Evolutionary conservation across 2,888 invertebrate genomes (phyloP).

Genomic region (Drosophila antonietae): DNA sequence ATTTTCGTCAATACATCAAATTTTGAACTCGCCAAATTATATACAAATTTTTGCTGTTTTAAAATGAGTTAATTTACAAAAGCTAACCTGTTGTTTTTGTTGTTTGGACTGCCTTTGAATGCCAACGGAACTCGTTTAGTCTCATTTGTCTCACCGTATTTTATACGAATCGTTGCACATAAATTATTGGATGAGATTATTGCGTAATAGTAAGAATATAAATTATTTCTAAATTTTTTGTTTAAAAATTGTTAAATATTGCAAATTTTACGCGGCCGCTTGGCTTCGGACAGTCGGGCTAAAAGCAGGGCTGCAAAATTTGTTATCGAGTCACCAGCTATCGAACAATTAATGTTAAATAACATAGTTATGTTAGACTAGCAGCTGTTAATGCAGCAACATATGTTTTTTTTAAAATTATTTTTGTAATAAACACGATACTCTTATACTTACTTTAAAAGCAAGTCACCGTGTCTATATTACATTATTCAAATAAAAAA

Average conservation of each 20-base stretch:
- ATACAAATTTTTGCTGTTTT: constrained; percentile 3
- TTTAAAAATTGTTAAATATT: constrained; percentile 2
- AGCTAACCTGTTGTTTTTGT: constrained; percentile 36
- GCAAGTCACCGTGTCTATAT: neutral
- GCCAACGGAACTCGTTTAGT: constrained; percentile 32
- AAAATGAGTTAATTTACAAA: constrained; percentile 28
- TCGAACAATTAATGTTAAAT: constrained; percentile 5
- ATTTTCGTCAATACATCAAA: constrained; percentile 26
- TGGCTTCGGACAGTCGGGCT: constrained; percentile 6
- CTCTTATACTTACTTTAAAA: neutral
- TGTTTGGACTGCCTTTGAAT: constrained; percentile 23
- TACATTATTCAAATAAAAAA: constrained; percentile 3
- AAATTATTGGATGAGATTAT: neutral
- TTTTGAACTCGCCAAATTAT: constrained; percentile 36
- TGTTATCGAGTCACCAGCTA: constrained; percentile 4
- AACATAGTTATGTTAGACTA: constrained; percentile 21
- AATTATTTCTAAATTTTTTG: neutral
- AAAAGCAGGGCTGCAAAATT: constrained; percentile 10
- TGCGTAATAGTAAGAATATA: neutral
- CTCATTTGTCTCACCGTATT: constrained; percentile 11
- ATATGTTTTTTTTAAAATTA: neutral
- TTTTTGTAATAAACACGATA: neutral
- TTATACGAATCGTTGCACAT: neutral
- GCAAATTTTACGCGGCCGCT: constrained; percentile 36
- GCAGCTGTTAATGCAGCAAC: neutral